Evolutionary conservation across 1,140 invertebrate genomes (phyloP).

Genomic region (Trinorchestia longiramus): DNA sequence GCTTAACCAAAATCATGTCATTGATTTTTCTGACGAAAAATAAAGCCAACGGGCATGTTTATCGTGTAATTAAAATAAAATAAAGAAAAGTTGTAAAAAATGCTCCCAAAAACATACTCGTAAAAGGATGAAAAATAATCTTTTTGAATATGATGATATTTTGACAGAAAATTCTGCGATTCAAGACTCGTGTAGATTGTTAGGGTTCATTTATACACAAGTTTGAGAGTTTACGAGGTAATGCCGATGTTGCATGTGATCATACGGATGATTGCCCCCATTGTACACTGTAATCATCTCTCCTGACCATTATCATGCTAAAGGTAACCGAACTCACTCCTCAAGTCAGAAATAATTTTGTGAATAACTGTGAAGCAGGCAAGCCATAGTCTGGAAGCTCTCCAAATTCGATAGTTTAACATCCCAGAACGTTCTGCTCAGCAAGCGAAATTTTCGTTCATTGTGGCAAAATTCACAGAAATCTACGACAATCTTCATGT

Average conservation of each 20-base stretch:
- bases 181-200: neutral
- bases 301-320: too few species aligned
- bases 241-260: neutral
- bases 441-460: too few species aligned
- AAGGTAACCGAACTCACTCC: too few species aligned
- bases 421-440: too few species aligned
- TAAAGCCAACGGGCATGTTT: neutral
- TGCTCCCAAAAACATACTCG: neutral
- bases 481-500: too few species aligned
- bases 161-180: neutral
- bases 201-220: neutral
- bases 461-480: too few species aligned
- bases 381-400: too few species aligned
- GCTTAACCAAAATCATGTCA: neutral
- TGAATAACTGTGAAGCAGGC: too few species aligned
- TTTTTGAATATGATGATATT: neutral
- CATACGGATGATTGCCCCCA: too few species aligned
- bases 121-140: neutral
- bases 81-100: neutral
- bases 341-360: too few species aligned
- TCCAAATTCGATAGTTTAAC: too few species aligned
- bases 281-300: too few species aligned
- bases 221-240: neutral
- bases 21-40: neutral
- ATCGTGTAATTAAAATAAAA: neutral